Conservation (phyloP, 2,888 invertebrate genomes). For the Palloptera scutellata region DNA sequence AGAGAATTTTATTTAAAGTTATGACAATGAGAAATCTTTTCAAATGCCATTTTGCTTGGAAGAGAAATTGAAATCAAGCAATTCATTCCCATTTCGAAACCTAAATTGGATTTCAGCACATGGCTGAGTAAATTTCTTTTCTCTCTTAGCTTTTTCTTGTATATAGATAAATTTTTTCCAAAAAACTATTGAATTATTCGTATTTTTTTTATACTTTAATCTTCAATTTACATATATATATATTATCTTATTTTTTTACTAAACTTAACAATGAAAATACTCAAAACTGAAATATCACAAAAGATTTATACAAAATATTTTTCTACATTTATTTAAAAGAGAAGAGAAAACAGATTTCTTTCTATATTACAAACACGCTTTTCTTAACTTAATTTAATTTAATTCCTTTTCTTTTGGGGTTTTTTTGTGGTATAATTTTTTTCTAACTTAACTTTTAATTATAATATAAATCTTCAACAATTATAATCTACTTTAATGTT, state of each 20-base stretch:
- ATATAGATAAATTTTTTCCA: constrained; percentile 30
- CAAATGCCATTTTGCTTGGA: too few species aligned
- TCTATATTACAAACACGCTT: constrained; percentile 14
- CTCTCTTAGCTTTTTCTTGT: constrained; percentile 25
- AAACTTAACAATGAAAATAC: constrained; percentile 32
- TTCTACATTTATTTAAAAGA: constrained; percentile 26
- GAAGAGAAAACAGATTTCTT: constrained; percentile 1
- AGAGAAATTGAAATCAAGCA: too few species aligned
- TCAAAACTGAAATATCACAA: constrained; percentile 58
- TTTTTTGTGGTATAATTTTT: constrained; percentile 13
- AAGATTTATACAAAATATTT: constrained; percentile 38
- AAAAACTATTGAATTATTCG: constrained; percentile 24
- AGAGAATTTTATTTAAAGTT: too few species aligned
- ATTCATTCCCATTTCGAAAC: too few species aligned
- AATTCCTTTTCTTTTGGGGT: constrained; percentile 4
- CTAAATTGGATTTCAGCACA: too few species aligned
- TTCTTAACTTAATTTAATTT: constrained; percentile 6
- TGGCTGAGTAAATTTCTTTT: constrained; percentile 28
- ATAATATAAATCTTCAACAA: constrained; percentile 15
- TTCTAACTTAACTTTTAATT: constrained; percentile 20
- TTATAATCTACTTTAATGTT: constrained; percentile 5
- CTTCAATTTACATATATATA: constrained; percentile 10
- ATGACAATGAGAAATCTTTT: too few species aligned
- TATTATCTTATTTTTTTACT: not conserved
- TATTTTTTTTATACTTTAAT: constrained; percentile 16